phyloP scores from a whole-genome alignment of 2,888 invertebrate species.

The Apamea sordens region DNA sequence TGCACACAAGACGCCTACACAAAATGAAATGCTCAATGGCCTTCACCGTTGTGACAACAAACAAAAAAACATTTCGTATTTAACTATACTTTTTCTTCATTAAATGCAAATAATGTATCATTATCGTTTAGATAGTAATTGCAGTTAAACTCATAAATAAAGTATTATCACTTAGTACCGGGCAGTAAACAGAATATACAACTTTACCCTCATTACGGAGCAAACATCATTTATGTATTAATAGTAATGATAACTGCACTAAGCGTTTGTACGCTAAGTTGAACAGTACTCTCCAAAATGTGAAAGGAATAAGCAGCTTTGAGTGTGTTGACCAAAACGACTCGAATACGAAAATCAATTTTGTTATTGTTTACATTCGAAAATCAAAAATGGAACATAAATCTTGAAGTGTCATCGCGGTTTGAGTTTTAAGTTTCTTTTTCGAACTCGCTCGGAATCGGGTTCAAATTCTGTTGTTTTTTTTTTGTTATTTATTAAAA shows the following conservation, averaged over 20 bases:
- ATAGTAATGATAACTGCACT: conserved; percentile 33
- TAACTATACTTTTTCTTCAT: conserved; percentile 19
- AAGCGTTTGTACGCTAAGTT: conserved; percentile 34
- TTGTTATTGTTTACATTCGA: conserved; percentile 32
- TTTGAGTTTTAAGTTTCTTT: conserved; percentile 21
- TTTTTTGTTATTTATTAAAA: background rate
- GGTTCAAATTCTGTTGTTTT: background rate
- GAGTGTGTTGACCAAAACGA: conserved; percentile 16
- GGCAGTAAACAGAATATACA: conserved; percentile 55
- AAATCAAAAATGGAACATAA: conserved; percentile 34
- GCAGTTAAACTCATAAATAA: conserved; percentile 50
- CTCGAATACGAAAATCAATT: conserved; percentile 10
- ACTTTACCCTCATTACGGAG: conserved; percentile 63
- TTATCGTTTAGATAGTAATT: conserved; percentile 37
- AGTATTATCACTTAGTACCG: conserved; percentile 43
- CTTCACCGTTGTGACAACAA: conserved; percentile 25
- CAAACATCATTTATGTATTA: conserved; percentile 46
- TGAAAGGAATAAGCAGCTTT: conserved; percentile 43
- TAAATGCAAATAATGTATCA: conserved; percentile 38
- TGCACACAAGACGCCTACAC: conserved; percentile 19
- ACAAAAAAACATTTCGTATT: conserved; percentile 4
- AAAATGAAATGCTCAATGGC: conserved; percentile 28
- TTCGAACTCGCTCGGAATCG: background rate
- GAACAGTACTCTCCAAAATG: conserved; percentile 56
- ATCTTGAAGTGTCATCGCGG: conserved; percentile 16